Evolutionary conservation across 2,797 vertebrate genomes (phyloP), one percentile per base, ranked within the genome.

Genomic region (Apogon hyalosoma): DNA sequence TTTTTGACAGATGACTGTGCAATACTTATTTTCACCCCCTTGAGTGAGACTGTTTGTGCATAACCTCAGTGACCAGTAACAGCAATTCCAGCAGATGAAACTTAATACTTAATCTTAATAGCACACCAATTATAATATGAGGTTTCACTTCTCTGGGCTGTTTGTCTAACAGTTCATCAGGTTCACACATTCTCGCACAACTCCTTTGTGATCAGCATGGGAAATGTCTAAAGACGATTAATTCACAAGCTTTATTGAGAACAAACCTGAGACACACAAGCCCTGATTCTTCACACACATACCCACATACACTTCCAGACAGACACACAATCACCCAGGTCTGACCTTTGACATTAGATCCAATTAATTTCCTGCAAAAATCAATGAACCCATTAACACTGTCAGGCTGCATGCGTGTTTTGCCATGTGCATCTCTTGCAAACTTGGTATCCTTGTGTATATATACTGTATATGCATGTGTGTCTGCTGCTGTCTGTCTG

Each of bases 301-400:
- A 67, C 47, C 56, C 14, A 31, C 48, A 47, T 21, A 41, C 11
- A 33, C 28, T 52, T 58, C 28, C 47, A 63, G 55, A 73, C 57
- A 49, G n/a, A 62, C 55, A 33, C 58, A 56, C 67, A 19, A 24
- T 65, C 56, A 40, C 47, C 5, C 2, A 57, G 24, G 42, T 71
- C 66, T 50, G 36, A 77, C 74, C 63, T 82, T 77, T 83, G 52
- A 84, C 67, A 14, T 59, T 28, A 39, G 38, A 50, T 78, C 57
- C 70, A 79, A 71, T 76, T 83, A 75, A 66, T 75, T 79, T 55
- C 53, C 40, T 4, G 72, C 41, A 75, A 52, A 67, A 80, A 83
- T 87, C 77, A 69, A 78, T 82, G 58, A 75, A 43, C 39, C 79
- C 63, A 79, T 87, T 87, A 82, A 79, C 66, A 38, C 52, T 39